These are phyloP conservation scores for Scaptomyza reducta DNA, from an alignment of 2,888 invertebrate species.

Conservation along the genomic window DNA sequence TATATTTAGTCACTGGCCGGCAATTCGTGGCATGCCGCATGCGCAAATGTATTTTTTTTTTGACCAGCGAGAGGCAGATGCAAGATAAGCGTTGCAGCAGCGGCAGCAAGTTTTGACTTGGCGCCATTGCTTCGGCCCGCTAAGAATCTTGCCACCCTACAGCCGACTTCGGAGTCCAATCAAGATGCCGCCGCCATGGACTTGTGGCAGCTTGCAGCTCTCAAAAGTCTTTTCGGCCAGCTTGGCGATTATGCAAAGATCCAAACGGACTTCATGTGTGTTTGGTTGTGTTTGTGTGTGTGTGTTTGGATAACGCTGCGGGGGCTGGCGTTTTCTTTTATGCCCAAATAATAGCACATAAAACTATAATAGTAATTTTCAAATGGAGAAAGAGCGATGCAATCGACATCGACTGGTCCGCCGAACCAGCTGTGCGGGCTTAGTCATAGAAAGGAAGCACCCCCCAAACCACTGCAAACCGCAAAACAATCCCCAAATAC, in stretches of 20 bases:
- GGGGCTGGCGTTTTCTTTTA: conserved; percentile 74
- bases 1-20: conserved; percentile 18
- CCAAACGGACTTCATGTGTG: conserved; percentile 47
- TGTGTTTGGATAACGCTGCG: conserved; percentile 67
- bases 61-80: conserved; percentile 50
- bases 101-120: conserved; percentile 35
- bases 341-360: conserved; percentile 78
- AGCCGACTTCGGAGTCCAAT: conserved; percentile 58
- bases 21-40: conserved; percentile 46
- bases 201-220: conserved; percentile 34
- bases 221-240: conserved; percentile 46
- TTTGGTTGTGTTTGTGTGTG: conserved; percentile 44
- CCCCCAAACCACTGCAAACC: conserved; percentile 8
- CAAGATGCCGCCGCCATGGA: conserved; percentile 70
- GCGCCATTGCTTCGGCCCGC: conserved; percentile 40
- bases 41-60: conserved; percentile 38
- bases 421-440: conserved; percentile 71
- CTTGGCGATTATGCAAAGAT: conserved; percentile 70
- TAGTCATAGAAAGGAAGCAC: conserved; percentile 72
- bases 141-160: conserved; percentile 63
- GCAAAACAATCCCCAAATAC: conserved; percentile 1
- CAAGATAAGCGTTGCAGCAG: conserved; percentile 49
- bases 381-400: conserved; percentile 76
- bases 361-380: conserved; percentile 79
- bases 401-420: conserved; percentile 51